phyloP scores from a whole-genome alignment of 2,113 vertebrate genomes.

The Pelusios castaneus region DNA sequence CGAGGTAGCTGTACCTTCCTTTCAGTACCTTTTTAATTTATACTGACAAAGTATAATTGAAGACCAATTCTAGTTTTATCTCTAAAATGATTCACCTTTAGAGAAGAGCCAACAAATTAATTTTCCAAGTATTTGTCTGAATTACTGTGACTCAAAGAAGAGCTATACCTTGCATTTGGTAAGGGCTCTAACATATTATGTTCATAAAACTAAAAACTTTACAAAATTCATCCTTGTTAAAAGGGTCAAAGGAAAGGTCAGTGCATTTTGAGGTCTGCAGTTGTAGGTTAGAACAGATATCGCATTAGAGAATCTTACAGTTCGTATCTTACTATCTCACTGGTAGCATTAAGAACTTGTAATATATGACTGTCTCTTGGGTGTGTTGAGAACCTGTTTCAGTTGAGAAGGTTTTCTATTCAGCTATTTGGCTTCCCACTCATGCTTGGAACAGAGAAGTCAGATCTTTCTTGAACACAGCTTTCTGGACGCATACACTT shows the following conservation, averaged over 20 bases:
- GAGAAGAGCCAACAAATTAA: neutral
- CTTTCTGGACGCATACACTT: neutral
- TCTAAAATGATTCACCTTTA: neutral
- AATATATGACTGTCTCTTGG: conserved; percentile 24
- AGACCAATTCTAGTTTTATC: neutral
- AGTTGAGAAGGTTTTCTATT: conserved; percentile 32
- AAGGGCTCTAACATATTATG: neutral
- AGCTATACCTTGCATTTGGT: neutral
- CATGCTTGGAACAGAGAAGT: neutral
- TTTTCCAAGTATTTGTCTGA: neutral
- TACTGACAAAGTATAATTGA: neutral
- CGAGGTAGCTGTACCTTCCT: neutral
- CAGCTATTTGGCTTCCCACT: conserved; percentile 37
- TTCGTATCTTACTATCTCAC: neutral
- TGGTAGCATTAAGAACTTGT: neutral
- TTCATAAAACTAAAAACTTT: neutral
- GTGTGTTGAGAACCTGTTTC: neutral
- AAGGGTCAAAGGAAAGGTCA: conserved; percentile 54
- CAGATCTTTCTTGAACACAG: conserved; percentile 12
- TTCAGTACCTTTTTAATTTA: neutral
- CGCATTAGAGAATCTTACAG: conserved; percentile 16
- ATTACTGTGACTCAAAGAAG: neutral
- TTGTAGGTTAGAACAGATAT: neutral
- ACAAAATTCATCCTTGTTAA: conserved; percentile 26
- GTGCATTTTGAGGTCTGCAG: conserved; percentile 51